A percentile compares a stretch with the other conserved stretches of the same genome.
Evolutionary conservation across 2,888 invertebrate species (phyloP).

Genomic region (Dyspetes luteomarginatus): DNA sequence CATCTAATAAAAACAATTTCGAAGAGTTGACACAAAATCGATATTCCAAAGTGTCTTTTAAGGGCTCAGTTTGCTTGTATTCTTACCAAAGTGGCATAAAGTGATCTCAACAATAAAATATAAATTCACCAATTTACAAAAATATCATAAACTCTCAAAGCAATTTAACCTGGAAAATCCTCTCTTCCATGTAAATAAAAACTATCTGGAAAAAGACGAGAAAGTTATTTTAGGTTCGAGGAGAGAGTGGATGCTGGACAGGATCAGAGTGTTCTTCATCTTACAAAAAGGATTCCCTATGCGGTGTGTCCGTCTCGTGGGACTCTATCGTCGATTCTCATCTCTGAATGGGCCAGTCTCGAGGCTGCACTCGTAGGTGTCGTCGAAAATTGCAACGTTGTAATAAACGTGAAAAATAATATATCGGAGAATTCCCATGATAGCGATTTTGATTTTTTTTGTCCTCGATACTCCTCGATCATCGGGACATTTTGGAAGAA

Average conservation of each 20-base stretch:
- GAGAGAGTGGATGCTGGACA: too few species aligned
- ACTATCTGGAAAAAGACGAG: background rate
- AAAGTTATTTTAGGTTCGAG: conserved; percentile 60
- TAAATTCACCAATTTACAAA: too few species aligned
- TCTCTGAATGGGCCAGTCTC: conserved; percentile 15
- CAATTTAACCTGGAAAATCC: too few species aligned
- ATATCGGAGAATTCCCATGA: conserved; percentile 56
- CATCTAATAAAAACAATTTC: too few species aligned
- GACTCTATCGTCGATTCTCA: conserved; percentile 21
- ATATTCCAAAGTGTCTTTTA: too few species aligned
- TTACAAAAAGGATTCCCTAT: background rate
- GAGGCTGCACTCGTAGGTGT: conserved; percentile 56
- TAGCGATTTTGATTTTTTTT: conserved; percentile 31
- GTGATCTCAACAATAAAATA: too few species aligned
- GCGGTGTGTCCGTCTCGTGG: conserved; percentile 12
- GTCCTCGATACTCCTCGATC: conserved; percentile 55
- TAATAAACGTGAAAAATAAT: conserved; percentile 18
- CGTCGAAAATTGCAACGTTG: conserved; percentile 59
- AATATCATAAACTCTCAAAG: conserved; percentile 16
- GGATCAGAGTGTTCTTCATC: conserved; percentile 10
- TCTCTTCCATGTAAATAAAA: background rate
- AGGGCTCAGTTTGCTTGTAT: too few species aligned
- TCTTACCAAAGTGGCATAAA: too few species aligned
- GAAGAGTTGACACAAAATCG: too few species aligned
- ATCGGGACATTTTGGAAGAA: conserved; percentile 45